These are phyloP conservation scores for Melanargia galathea DNA, from an alignment of 2,888 invertebrate genomes.

Conservation along the genomic window DNA sequence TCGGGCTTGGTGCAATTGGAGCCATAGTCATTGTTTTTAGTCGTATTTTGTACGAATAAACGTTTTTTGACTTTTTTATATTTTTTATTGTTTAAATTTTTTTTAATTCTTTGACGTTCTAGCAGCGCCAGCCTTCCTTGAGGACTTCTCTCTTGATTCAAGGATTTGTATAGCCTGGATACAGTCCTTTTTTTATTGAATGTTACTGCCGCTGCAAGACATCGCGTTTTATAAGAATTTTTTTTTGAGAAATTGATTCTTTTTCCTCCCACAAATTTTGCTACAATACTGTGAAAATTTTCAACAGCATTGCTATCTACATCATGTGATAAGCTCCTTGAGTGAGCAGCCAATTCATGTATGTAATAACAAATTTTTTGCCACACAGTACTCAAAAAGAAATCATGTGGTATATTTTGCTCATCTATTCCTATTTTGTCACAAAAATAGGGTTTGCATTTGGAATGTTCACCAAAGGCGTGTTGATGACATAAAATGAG, in stretches of 20 bases:
- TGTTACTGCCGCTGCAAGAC: neutral
- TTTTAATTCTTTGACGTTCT: neutral
- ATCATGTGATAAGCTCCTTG: constrained; percentile 30
- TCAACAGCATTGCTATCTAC: constrained; percentile 35
- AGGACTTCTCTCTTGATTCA: constrained; percentile 10
- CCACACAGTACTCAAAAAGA: neutral
- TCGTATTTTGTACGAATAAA: neutral
- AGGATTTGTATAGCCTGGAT: constrained; percentile 2
- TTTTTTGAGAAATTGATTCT: constrained; percentile 26
- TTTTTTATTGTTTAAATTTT: neutral
- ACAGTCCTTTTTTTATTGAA: too few relatives aligned
- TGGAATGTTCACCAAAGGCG: neutral
- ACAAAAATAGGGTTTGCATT: neutral
- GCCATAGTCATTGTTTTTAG: neutral
- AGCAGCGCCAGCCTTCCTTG: too few relatives aligned
- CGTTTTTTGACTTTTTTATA: neutral
- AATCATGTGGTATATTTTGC: neutral
- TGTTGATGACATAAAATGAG: neutral
- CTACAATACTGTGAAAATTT: constrained; percentile 27
- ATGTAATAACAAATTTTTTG: neutral
- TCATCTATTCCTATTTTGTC: neutral
- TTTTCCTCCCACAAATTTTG: constrained; percentile 32
- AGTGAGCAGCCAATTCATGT: constrained; percentile 20
- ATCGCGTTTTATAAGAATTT: neutral
- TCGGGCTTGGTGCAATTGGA: constrained; percentile 20